These are phyloP conservation scores for Coleophora deauratella DNA, from an alignment of 2,888 invertebrate genomes.

Conservation along the genomic window DNA sequence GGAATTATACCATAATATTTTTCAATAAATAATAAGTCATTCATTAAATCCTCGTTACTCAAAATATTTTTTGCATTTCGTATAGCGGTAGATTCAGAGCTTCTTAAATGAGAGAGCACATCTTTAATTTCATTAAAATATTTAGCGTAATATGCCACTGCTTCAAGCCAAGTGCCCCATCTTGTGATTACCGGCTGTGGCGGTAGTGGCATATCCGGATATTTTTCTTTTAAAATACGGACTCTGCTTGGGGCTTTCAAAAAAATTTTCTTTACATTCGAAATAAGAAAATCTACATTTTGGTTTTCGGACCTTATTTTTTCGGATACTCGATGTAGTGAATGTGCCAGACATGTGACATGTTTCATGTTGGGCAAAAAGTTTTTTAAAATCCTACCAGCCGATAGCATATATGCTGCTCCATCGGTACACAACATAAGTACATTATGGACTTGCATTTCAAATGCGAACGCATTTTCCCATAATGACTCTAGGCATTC, in stretches of 20 bases:
- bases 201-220: slow-evolving; percentile 9
- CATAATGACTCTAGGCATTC: too few relatives aligned
- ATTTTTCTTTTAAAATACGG: slow-evolving; percentile 7
- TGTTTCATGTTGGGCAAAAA: slow-evolving; percentile 10
- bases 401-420: slow-evolving; percentile 11
- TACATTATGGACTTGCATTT: slow-evolving; percentile 6
- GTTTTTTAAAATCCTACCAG: slow-evolving; percentile 8
- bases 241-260: slow-evolving; percentile 9
- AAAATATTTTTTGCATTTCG: not conserved
- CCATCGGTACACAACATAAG: slow-evolving; percentile 10
- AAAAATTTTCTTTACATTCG: slow-evolving; percentile 12
- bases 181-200: slow-evolving; percentile 9
- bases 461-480: not conserved
- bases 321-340: slow-evolving; percentile 7
- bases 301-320: slow-evolving; percentile 4
- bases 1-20: too few relatives aligned
- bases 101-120: not conserved
- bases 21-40: not conserved
- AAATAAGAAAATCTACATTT: slow-evolving; percentile 10
- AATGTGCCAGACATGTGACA: slow-evolving; percentile 13
- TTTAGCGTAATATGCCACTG: slow-evolving; percentile 8
- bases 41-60: not conserved
- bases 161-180: slow-evolving; percentile 10
- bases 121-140: slow-evolving; percentile 3
- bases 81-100: not conserved